A percentile compares a stretch with the other conserved stretches of the same genome.
These are phyloP conservation scores for Chanos chanos DNA, from an alignment of 2,797 vertebrate genomes.

Conservation along the genomic window DNA sequence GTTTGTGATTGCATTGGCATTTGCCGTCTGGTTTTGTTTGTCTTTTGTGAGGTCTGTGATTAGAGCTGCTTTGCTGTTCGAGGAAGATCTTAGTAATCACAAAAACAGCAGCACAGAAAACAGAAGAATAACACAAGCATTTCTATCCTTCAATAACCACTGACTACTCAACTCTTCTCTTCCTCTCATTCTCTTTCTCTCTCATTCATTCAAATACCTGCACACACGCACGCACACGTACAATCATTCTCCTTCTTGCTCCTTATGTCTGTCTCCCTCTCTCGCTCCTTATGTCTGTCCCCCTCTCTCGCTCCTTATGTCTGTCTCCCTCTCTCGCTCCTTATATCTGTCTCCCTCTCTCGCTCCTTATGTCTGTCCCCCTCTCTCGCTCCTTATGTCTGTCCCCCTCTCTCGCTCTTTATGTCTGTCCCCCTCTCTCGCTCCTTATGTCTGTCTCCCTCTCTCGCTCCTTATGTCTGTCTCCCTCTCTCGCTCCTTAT, in stretches of 20 bases:
- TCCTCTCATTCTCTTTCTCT: background rate
- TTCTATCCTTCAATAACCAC: no score
- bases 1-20: slow-evolving; percentile 6
- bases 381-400: background rate
- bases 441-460: background rate
- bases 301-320: background rate
- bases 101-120: no score
- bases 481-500: background rate
- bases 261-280: background rate
- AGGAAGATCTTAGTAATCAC: no score
- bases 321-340: background rate
- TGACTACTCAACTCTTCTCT: background rate
- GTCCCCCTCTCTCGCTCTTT: background rate
- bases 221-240: background rate
- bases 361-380: background rate
- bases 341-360: background rate
- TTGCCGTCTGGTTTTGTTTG: no score
- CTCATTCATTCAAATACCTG: background rate
- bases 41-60: no score
- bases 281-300: background rate
- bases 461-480: background rate
- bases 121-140: no score
- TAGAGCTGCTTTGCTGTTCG: no score
- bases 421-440: background rate
- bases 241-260: background rate